These are phyloP conservation scores for Tipula lateralis DNA, from an alignment of 2,888 invertebrate species.

Conservation along the genomic window DNA sequence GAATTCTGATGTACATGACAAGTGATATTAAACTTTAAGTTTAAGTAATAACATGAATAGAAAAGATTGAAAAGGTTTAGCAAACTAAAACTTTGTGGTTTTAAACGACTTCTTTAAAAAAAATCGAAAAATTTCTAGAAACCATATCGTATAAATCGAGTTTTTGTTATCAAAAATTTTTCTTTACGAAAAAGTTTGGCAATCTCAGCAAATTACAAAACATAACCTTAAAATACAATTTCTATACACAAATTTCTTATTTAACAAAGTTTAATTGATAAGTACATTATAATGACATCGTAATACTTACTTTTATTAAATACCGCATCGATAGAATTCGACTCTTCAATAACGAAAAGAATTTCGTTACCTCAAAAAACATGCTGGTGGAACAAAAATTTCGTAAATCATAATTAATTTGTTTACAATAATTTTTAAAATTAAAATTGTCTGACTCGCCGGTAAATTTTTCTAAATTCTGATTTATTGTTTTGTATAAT, in stretches of 20 bases:
- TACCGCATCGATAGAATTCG: not conserved
- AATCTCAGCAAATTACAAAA: not conserved
- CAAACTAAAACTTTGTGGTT: no score
- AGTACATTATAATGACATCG: not conserved
- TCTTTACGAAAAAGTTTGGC: not conserved
- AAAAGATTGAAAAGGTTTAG: no score
- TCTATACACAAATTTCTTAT: not conserved
- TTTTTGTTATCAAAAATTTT: not conserved
- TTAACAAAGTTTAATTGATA: not conserved
- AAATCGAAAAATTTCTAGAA: not conserved
- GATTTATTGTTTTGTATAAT: slow-evolving; percentile 14
- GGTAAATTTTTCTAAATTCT: not conserved
- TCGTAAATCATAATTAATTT: not conserved
- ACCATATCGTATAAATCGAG: not conserved
- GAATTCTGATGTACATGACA: no score
- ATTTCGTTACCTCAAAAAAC: not conserved
- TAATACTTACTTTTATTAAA: not conserved
- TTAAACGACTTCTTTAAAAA: no score
- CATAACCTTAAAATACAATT: not conserved
- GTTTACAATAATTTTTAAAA: slow-evolving; percentile 26
- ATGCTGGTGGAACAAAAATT: slow-evolving; percentile 3
- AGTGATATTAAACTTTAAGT: no score
- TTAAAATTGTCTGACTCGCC: not conserved
- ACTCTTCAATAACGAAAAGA: not conserved
- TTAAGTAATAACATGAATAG: no score